A percentile compares a stretch with the other conserved stretches of the same genome.
phyloP scores from a whole-genome alignment of 2,113 vertebrate genomes.

The Phylloscopus trochiloides region DNA sequence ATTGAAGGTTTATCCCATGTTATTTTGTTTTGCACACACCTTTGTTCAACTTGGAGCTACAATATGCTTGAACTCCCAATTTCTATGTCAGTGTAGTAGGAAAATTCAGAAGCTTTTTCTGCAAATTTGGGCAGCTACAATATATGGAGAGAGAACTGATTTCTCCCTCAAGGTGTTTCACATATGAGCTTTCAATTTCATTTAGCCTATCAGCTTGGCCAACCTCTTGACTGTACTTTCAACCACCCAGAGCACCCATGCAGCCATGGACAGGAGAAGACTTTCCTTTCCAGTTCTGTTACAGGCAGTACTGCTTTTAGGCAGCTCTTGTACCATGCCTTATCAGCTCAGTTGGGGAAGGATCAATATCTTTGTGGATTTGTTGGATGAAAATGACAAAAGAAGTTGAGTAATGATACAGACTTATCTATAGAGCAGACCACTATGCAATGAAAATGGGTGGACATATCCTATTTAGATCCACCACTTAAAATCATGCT shows the following conservation, averaged over 20 bases:
- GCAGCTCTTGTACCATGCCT: not conserved
- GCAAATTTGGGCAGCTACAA: not conserved
- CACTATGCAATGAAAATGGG: not conserved
- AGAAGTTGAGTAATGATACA: not conserved
- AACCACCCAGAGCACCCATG: rapidly evolving
- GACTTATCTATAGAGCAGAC: not conserved
- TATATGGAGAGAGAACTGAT: not conserved
- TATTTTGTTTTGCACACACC: not conserved
- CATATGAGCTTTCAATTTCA: not conserved
- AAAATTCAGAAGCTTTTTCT: not conserved
- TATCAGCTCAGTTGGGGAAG: not conserved
- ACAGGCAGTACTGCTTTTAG: not conserved
- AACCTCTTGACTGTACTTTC: not conserved
- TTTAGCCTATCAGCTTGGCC: not conserved
- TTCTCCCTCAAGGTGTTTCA: not conserved
- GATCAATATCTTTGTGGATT: not conserved
- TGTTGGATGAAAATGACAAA: not conserved
- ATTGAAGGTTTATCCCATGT: not conserved
- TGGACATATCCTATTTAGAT: not conserved
- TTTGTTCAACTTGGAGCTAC: not conserved
- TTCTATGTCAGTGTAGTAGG: not conserved
- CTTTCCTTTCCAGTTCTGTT: not conserved
- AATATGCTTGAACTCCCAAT: not conserved
- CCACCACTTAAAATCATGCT: not conserved
- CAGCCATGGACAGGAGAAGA: not conserved